phyloP scores from a whole-genome alignment of 2,113 vertebrate genomes.

The Crotalus tigris region DNA sequence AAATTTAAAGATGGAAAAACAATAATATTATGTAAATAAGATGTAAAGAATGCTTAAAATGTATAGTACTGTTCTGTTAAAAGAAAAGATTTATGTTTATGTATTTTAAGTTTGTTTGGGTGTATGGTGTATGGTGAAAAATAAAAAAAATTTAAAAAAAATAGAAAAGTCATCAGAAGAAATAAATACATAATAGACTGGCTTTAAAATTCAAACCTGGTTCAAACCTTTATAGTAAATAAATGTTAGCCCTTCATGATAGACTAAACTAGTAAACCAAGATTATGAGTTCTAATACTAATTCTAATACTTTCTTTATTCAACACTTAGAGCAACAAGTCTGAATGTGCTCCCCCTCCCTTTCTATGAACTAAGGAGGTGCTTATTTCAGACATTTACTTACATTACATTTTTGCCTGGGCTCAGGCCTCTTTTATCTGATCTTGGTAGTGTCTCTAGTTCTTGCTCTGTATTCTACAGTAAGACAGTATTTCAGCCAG shows the following conservation, averaged over 20 bases:
- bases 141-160: too few species aligned
- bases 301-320: background rate
- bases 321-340: background rate
- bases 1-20: too few species aligned
- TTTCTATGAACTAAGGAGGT: background rate
- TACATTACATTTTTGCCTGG: background rate
- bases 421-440: background rate
- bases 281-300: background rate
- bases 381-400: background rate
- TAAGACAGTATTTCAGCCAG: background rate
- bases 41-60: too few species aligned
- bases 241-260: background rate
- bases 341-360: background rate
- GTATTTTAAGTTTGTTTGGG: too few species aligned
- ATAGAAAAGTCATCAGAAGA: background rate
- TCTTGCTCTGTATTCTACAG: background rate
- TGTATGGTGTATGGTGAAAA: too few species aligned
- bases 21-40: too few species aligned
- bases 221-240: background rate
- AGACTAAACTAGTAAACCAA: background rate
- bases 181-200: background rate
- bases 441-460: background rate
- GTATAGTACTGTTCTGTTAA: too few species aligned
- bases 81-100: too few species aligned
- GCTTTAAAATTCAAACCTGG: background rate